Evolutionary conservation across 2,888 invertebrate genomes (phyloP).

Genomic region (Dicyrtomina minuta): DNA sequence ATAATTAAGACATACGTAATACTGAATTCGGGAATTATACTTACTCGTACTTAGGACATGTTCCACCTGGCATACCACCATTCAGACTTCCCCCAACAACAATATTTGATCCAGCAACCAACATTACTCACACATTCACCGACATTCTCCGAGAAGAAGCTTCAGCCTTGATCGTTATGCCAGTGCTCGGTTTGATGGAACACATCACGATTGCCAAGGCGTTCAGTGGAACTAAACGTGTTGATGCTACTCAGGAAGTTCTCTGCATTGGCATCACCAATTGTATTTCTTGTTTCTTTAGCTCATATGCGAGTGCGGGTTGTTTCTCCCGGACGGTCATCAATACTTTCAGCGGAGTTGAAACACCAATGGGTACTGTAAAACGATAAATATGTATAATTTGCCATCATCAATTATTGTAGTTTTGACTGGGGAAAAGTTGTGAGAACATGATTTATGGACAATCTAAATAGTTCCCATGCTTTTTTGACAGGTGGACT

Average conservation of each 20-base stretch:
- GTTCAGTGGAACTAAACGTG: conserved; percentile 39
- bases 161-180: conserved; percentile 46
- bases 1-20: too few relatives aligned
- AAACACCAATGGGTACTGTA: conserved; percentile 39
- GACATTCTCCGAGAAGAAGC: conserved; percentile 47
- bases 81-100: conserved; percentile 25
- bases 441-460: conserved; percentile 18
- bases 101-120: conserved; percentile 32
- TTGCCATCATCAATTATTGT: not conserved
- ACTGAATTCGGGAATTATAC: not conserved
- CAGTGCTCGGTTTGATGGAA: conserved; percentile 46
- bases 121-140: conserved; percentile 36
- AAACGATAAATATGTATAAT: conserved; percentile 12
- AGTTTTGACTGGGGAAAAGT: conserved; percentile 3
- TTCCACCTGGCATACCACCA: conserved; percentile 43
- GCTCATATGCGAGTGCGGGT: conserved; percentile 42
- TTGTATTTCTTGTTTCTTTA: conserved; percentile 42
- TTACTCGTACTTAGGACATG: conserved; percentile 27
- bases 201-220: conserved; percentile 44
- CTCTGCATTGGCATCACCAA: conserved; percentile 46
- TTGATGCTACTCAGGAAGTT: conserved; percentile 44
- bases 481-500: conserved; percentile 36
- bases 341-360: conserved; percentile 46
- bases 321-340: conserved; percentile 46
- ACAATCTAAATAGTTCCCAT: not conserved